Percentiles rank a stretch among this genome's conserved stretches.
These are phyloP conservation scores for Montipora cactus DNA, from an alignment of 64 coral and sea anemone genomes.

Conservation along the genomic window DNA sequence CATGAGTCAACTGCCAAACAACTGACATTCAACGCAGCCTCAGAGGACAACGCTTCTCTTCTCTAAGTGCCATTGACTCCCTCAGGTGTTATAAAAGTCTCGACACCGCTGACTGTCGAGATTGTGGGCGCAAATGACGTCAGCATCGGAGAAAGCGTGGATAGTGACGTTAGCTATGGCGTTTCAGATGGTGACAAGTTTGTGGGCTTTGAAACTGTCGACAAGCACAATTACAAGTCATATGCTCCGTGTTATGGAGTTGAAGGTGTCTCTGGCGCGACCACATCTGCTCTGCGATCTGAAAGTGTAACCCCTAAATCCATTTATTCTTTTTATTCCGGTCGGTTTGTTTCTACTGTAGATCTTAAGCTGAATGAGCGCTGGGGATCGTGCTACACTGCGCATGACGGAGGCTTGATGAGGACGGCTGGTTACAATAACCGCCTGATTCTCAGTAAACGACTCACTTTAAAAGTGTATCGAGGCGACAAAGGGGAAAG, in stretches of 20 bases:
- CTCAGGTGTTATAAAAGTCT: no score
- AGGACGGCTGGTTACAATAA: no score
- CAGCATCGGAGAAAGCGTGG: not conserved
- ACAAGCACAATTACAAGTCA: not conserved
- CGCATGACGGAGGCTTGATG: not conserved
- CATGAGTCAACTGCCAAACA: not conserved
- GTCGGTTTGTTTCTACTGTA: not conserved
- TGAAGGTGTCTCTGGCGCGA: not conserved
- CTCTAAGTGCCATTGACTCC: not conserved
- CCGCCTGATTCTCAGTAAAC: no score
- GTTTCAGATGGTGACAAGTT: slow-evolving; percentile 18
- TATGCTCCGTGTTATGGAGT: not conserved
- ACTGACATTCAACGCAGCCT: slow-evolving; percentile 22
- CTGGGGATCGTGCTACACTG: no score
- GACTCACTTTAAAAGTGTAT: no score
- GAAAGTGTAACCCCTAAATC: no score
- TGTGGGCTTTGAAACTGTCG: not conserved
- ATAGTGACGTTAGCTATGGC: slow-evolving; percentile 42
- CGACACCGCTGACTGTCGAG: no score
- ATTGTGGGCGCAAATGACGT: not conserved
- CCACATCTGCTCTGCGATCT: not conserved
- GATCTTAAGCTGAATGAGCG: not conserved
- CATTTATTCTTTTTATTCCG: no score
- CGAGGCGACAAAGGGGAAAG: no score
- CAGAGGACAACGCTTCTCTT: not conserved